phyloP scores from a whole-genome alignment of 2,888 invertebrate genomes.

The Caradrina clavipalpis region DNA sequence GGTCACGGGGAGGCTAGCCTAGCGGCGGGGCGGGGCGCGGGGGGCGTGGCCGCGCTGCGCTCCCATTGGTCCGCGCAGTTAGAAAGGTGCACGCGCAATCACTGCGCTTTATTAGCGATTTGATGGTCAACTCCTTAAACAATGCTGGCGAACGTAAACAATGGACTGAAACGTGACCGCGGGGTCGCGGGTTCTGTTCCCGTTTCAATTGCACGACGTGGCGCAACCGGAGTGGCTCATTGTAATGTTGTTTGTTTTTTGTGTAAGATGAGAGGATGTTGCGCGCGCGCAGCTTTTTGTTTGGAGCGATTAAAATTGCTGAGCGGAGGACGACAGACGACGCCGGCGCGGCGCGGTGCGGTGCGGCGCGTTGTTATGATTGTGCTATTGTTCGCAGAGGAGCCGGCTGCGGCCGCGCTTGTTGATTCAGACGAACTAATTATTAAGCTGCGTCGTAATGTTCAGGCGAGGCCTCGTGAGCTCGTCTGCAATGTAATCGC shows the following conservation, averaged over 20 bases:
- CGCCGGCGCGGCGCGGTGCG: slow-evolving; percentile 1
- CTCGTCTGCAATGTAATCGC: slow-evolving; percentile 3
- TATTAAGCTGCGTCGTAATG: slow-evolving; percentile 41
- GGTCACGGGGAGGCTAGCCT: slow-evolving; percentile 50
- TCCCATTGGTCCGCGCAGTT: slow-evolving; percentile 63
- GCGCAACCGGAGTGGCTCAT: slow-evolving; percentile 57
- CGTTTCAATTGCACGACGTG: slow-evolving; percentile 66
- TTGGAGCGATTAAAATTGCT: slow-evolving; percentile 61
- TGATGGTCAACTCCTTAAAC: slow-evolving; percentile 69
- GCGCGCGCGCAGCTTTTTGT: slow-evolving; percentile 58
- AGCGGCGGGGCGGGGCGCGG: slow-evolving; percentile 47
- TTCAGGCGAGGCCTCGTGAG: slow-evolving; percentile 1
- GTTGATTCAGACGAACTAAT: slow-evolving; percentile 48
- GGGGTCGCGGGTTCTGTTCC: slow-evolving; percentile 66
- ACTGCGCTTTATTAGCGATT: slow-evolving; percentile 63
- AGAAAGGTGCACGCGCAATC: slow-evolving; percentile 65
- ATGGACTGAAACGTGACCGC: slow-evolving; percentile 78
- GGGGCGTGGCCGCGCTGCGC: slow-evolving; percentile 62
- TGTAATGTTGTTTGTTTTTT: slow-evolving; percentile 62
- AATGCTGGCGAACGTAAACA: slow-evolving; percentile 71
- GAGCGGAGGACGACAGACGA: slow-evolving; percentile 38
- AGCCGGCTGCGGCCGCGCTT: slow-evolving; percentile 45
- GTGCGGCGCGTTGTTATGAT: slow-evolving; percentile 50
- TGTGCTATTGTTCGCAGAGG: slow-evolving; percentile 57
- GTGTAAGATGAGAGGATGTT: slow-evolving; percentile 67